Percentiles rank a stretch among this genome's conserved stretches.
Evolutionary conservation across 2,113 vertebrate genomes (phyloP).

Genomic region (Tragulus kanchil): DNA sequence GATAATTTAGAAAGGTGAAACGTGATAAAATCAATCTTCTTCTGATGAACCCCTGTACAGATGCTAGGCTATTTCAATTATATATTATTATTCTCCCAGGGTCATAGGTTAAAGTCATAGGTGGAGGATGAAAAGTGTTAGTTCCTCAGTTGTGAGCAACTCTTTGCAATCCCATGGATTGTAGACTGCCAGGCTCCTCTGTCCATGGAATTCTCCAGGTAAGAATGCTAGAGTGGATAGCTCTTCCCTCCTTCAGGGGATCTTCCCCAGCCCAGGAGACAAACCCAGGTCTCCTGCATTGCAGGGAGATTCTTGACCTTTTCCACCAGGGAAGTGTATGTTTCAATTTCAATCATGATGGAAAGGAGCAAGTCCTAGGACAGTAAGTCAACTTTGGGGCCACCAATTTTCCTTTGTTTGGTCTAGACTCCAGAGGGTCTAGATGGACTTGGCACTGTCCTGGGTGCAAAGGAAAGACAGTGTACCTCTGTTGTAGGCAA

Average conservation of each 20-base stretch:
- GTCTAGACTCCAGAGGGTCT: not conserved
- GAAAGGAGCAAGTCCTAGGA: not conserved
- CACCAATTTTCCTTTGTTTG: not conserved
- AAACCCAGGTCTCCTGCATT: not conserved
- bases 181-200: not conserved
- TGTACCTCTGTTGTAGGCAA: not conserved
- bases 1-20: not conserved
- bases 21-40: not conserved
- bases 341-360: not conserved
- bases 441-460: not conserved
- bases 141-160: not conserved
- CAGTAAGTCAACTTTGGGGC: not conserved
- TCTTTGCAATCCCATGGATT: not conserved
- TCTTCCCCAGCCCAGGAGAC: not conserved
- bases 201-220: not conserved
- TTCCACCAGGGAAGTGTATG: not conserved
- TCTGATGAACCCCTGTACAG: not conserved
- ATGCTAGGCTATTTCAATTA: not conserved
- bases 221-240: not conserved
- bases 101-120: not conserved
- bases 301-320: not conserved
- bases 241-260: not conserved
- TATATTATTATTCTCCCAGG: not conserved
- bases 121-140: not conserved
- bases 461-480: not conserved